Base-by-base conservation (phyloP, 53 echinoderm and acorn worm species). In the Hippasteria phrygiana region DNA sequence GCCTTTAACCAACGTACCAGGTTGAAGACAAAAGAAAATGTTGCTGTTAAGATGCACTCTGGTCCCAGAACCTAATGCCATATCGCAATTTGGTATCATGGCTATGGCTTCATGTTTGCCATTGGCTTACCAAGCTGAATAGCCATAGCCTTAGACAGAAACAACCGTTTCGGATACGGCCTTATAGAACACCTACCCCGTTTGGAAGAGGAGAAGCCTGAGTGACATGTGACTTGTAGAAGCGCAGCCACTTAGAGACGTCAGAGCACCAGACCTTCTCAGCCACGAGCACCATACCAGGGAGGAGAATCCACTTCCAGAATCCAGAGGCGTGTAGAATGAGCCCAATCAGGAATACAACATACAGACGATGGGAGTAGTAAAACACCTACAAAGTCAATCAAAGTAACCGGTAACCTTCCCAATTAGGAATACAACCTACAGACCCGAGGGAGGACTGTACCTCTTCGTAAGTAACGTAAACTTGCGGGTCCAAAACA, bases 221-320 rank as follows among this genome's bases (percentile, higher is more conserved):
- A 39, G 67, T 75, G 14, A 88, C 24, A 88, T 76, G 65, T 1
- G 91, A 88, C 22, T 78, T 53, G 28, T 88, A 77, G 42, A 71
- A 91, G n/a, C 88, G 80, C 37, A 76, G 77, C 17, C 79, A 46
- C 43, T 88, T 78, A n/a, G 88, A 75, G 17, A 91, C 43, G 18
- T 87, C 65, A 59, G 88, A 78, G 22, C 88, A 88, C 54, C 88
- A 74, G 7, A 79, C 22, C 37, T 80, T 88, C 80, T 91, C 91
- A 28, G 88, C 35, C 26, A 55, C 26, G 29, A 88, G 77, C 39
- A 91, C 29, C 8, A 70, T 1, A 24, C 88, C 91, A 20, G 91
- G 91, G 46, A 91, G 26, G 0, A 91, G 72, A 1, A 91, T 43
- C 77, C 78, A 91, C 37, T 88, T 88, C 91, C 91, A 91, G 47